A percentile compares a stretch with the other conserved stretches of the same genome.
Evolutionary conservation across 2,113 vertebrate species (phyloP).

Genomic region (Rattus norvegicus): GRCr8 NC_086027.1:87004501-87005000

Average conservation of each 20-base stretch:
- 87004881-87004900: background rate
- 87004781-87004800: background rate
- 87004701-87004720: background rate
- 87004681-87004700: background rate
- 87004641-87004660: background rate
- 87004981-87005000: constrained; percentile 19
- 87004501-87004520: background rate
- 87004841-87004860: background rate
- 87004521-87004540: background rate
- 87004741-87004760: background rate
- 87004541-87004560: background rate
- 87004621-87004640: background rate
- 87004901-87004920: background rate
- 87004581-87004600: background rate
- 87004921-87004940: fast-evolving
- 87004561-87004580: background rate
- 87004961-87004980: background rate
- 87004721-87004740: background rate
- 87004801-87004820: background rate
- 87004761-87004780: background rate
- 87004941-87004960: background rate
- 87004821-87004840: background rate
- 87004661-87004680: background rate
- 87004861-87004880: constrained; percentile 5
- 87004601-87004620: background rate